Percentiles rank a stretch among this genome's conserved stretches.
Conservation (phyloP, 1,140 invertebrate genomes). For the Cherax destructor region DNA sequence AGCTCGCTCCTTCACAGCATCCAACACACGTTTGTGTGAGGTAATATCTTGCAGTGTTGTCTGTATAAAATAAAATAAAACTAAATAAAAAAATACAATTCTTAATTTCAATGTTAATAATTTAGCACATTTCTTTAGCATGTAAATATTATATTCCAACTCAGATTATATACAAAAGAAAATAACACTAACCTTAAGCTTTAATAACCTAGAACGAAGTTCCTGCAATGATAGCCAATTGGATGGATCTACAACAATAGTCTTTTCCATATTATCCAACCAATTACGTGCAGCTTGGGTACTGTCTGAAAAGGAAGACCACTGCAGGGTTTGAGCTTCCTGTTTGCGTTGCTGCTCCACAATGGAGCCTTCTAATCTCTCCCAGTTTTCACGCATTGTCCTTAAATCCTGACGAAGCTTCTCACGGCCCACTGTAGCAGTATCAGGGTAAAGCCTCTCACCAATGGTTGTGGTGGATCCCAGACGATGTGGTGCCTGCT, state of each 20-base stretch:
- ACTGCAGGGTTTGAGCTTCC: conserved; percentile 88
- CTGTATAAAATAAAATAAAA: conserved; percentile 14
- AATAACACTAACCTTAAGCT: conserved; percentile 82
- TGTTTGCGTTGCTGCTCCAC: conserved; percentile 79
- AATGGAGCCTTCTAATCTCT: conserved; percentile 75
- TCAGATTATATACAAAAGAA: neutral
- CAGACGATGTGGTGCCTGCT: conserved; percentile 88
- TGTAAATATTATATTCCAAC: neutral
- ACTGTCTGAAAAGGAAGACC: conserved; percentile 90
- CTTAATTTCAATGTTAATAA: neutral
- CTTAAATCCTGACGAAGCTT: conserved; percentile 88
- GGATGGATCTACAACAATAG: conserved; percentile 83
- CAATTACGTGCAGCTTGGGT: conserved; percentile 88
- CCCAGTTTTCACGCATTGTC: conserved; percentile 79
- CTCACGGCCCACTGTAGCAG: conserved; percentile 91
- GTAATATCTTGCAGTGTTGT: conserved; percentile 88
- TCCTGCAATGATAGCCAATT: conserved; percentile 87
- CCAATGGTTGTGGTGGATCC: conserved; percentile 84
- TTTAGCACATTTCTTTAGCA: conserved; percentile 7
- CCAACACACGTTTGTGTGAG: conserved; percentile 91
- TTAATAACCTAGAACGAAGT: conserved; percentile 89
- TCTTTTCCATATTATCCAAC: conserved; percentile 91
- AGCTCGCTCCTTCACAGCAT: conserved; percentile 92
- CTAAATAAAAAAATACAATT: neutral
- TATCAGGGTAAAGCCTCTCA: conserved; percentile 92